Evolutionary conservation across 2,113 vertebrate genomes (phyloP), one percentile per base, ranked within the genome.

Genomic region (Sporophila hypoxantha): DNA sequence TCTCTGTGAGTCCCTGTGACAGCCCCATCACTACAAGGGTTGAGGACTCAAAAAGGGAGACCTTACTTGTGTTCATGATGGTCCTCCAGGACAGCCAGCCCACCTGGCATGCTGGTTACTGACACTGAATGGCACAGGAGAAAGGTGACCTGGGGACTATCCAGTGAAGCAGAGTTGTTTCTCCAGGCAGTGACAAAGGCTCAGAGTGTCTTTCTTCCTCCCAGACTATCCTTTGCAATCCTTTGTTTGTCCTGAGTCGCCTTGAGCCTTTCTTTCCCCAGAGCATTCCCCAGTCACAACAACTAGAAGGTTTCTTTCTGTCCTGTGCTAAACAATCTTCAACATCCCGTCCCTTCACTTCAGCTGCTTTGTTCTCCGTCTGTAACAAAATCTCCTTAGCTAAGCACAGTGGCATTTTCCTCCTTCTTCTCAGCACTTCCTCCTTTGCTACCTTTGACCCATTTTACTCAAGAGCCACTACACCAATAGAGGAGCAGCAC

Each of bases 391-490:
- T 80, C 82, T 74, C 61, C 82, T 90, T 88, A 92, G 81, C 77
- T 86, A 90, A 92, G 77, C 87, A 69, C 26, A 62, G 32, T 2
- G 9, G 66, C 62, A 36, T 87, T 92, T 91, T 89, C 74, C 53
- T 92, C 50, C 69, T 85, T 80, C 65, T 36, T 75, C 69, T 89
- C 39, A 20, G 69, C 61, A 80, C 74, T 93, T 94, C 92, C 85
- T 91, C 59, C 41, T 89, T 57, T 52, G 49, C 55, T 70, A 83
- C 82, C 76, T 59, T 78, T 85, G 65, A 53, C 88, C 90, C 49
- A 85, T 52, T 87, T 95, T 81, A 64, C 39, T 82, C 46, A 76
- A 74, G 47, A 91, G 36, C 36, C 56, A 18, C 62, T 0, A 2
- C 15, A 70, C 42, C 1, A 18, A 42, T 1, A 6, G n/a, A 79